Evolutionary conservation across 1,140 invertebrate genomes (phyloP), one percentile per base, ranked within the genome.

Genomic region (Bathynomus jamesi): DNA sequence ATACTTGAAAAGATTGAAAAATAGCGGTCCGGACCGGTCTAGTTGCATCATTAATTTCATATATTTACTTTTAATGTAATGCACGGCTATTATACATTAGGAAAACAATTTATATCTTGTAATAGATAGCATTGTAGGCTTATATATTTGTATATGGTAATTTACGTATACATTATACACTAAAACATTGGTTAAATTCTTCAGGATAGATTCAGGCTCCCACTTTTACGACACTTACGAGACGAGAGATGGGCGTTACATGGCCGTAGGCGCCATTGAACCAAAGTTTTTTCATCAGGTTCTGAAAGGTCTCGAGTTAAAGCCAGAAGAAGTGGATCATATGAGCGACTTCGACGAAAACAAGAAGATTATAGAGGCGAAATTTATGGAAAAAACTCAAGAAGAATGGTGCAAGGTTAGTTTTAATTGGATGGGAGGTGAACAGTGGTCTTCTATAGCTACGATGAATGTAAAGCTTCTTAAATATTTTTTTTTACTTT

Each of bases 251-350:
- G 89, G 87, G 0, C 90, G 93, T 81, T 97, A 87, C 82, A 92
- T 99, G 88, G 90, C 95, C 21, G 92, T 99, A 63, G 97, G 94
- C 53, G 89, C 95, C 1, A 71, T 99, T 62, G 97, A 99, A 81
- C 90, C 91, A 7, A 88, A 96, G 81, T 99, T 99, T 84, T 99
- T 95, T 83, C 77, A 81, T 3, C 80, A 87, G 28, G 83, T 99
- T 5, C 79, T 96, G 11, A 78, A 89, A 81, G 90, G 88, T 67
- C 83, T 95, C 67, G 84, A 85, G 28, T 78, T 94, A 5, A 80
- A 83, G 30, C 21, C 69, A 4, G 82, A 89, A 40, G 83, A 90
- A 24, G 81, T 88, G 46, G 81, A 85, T 31, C 88, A 93, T 64
- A 85, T 83, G 77, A 81, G 81, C 27, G 83, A 90, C 78, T 85